Evolutionary conservation across 2,888 invertebrate genomes (phyloP).

Genomic region (Amphiduros pacificus): DNA sequence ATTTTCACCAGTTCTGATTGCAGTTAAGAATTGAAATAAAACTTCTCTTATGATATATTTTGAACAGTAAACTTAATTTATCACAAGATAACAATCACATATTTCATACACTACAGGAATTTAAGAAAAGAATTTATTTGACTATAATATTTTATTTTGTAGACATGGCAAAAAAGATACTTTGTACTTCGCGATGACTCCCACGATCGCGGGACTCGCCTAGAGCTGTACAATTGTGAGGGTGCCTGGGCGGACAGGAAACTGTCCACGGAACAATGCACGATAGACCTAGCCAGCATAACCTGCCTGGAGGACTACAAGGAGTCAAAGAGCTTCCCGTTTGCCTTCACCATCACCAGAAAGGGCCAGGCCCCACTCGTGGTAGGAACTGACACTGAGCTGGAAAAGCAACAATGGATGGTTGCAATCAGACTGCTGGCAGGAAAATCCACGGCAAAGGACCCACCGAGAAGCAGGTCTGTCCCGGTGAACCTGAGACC

Average conservation of each 20-base stretch:
- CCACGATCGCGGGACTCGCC: constrained; percentile 5
- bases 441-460: neutral
- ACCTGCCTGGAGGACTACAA: constrained; percentile 7
- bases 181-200: constrained; percentile 11
- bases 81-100: no score
- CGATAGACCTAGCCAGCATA: constrained; percentile 6
- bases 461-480: no score
- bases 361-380: constrained; percentile 5
- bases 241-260: neutral
- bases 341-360: constrained; percentile 3
- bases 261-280: neutral
- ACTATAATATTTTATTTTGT: neutral
- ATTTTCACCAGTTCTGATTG: no score
- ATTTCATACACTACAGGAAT: no score
- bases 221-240: constrained; percentile 12
- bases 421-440: constrained; percentile 8
- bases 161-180: constrained; percentile 13
- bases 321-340: constrained; percentile 10
- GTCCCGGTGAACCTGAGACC: no score
- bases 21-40: no score
- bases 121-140: no score
- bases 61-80: no score
- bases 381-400: constrained; percentile 6
- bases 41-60: no score
- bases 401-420: constrained; percentile 4